A percentile compares a stretch with the other conserved stretches of the same genome.
phyloP scores from a whole-genome alignment of 2,113 vertebrate species.

The Heterocephalus glaber region DNA sequence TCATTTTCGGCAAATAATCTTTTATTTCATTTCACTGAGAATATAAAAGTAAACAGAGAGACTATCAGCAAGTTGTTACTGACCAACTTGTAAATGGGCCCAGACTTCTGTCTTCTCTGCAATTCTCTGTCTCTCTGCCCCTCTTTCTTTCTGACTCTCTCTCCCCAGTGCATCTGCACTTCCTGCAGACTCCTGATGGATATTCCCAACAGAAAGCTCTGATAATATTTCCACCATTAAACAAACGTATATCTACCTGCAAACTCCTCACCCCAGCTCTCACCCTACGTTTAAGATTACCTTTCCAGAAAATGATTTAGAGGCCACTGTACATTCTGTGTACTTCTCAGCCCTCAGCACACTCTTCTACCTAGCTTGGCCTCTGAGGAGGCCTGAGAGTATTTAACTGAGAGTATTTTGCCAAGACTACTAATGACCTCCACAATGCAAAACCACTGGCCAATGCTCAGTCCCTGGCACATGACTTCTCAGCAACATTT shows the following conservation, averaged over 20 bases:
- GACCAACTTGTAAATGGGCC: not conserved
- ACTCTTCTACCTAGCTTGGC: not conserved
- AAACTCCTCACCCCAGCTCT: not conserved
- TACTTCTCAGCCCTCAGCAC: not conserved
- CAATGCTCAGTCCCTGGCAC: not conserved
- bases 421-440: not conserved
- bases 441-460: not conserved
- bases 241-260: not conserved
- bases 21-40: not conserved
- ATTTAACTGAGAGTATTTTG: not conserved
- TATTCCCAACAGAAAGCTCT: not conserved
- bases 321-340: not conserved
- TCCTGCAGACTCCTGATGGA: not conserved
- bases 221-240: not conserved
- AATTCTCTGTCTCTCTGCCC: not conserved
- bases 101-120: not conserved
- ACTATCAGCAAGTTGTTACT: not conserved
- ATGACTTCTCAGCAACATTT: not conserved
- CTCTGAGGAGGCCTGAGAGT: not conserved
- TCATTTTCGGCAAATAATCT: constrained; percentile 5
- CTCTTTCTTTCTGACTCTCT: not conserved
- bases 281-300: not conserved
- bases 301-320: not conserved
- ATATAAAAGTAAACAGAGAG: not conserved
- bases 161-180: not conserved